Evolutionary conservation across 92 coral and sea anemone species (phyloP), one percentile per base, ranked within the genome.

Genomic region (Galaxea fascicularis): DNA sequence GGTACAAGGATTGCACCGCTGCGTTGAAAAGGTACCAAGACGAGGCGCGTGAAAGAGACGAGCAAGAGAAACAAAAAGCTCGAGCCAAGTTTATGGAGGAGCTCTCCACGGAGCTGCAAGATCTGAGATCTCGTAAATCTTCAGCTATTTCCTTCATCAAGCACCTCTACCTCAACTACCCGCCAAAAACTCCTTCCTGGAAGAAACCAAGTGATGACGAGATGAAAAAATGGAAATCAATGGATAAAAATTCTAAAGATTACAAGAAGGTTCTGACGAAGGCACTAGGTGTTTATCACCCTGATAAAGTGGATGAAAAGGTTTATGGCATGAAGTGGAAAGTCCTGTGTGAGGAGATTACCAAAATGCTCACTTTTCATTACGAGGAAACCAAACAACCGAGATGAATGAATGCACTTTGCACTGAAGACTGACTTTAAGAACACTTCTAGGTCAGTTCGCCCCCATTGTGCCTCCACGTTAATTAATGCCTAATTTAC

Each of bases 301-400:
- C 98, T 5, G 98, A 93, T 35, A 86, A 87, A 58, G 89, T 93
- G 9, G 82, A 89, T 60, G 94, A 85, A 21, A 82, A 77, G 17
- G 65, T 86, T 16, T 89, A 93, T 69, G 98, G 98, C 1, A 91
- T 71, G 84, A 93, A 93, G 9, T 95, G 98, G 98, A 89, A 93
- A 59, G 88, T 94, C 0, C 84, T 95, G 41, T 83, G 93, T 22
- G 97, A 91, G 63, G 98, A 95, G 70, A 93, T 93, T 49, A 89
- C 95, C 20, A 95, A 95, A 74, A 71, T 88, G 71, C 73, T 95
- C 20, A 87, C 85, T 64, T 44, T 76, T 28, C 89, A 89, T 58
- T 93, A 89, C 56, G 95, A 95, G 73, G 46, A 47, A 13, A 80
- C 82, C 8, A 93, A 93, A 60, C 13, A 71, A n/a, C n/a, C n/a